Base-by-base conservation (phyloP, 2,113 vertebrate species). In the Thunnus maccoyii region DNA sequence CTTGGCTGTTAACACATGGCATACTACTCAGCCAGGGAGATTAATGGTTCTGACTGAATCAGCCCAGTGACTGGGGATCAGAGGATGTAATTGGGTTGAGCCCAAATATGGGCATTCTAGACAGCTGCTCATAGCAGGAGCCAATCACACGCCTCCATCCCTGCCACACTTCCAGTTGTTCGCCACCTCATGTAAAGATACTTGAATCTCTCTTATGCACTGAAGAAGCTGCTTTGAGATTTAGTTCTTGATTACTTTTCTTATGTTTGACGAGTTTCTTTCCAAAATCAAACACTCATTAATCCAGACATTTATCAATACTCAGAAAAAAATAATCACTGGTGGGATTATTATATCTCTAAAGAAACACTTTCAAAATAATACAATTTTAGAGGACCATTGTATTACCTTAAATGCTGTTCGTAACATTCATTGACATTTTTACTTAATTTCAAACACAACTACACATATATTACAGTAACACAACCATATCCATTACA, bases 21-120 rank as follows among this genome's bases (percentile, higher is more conserved):
- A 74, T 82, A 79, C 86, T 87, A 87, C 91, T 94, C 93, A 93
- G 92, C 90, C 93, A 90, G 90, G 79, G 91, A 95, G 94, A 95
- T 96, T 94, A 95, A 96, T 96, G 93, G 88, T 90, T 93, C 90
- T 95, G 94, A 94, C 94, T 95, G 92, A 89, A 91, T 88, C 93
- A 91, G 90, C 74, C 78, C 89, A 90, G 88, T 89, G 87, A 93
- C 93, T 91, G 86, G 92, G 92, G 93, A 94, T 93, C 89, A 91
- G 91, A 89, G 89, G 90, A 94, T 93, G 91, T 95, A 95, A 96
- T 95, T 96, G 95, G 93, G 90, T 91, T 90, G 90, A 83, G 89
- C 88, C 88, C 94, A 95, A 92, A 93, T 94, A 93, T 91, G 93
- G 89, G 81, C 90, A 94, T 92, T 86, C 68, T 86, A 86, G 93